Evolutionary conservation across 2,113 vertebrate genomes (phyloP), one percentile per base, ranked within the genome.

Genomic region (Nothobranchius kuhntae): DNA sequence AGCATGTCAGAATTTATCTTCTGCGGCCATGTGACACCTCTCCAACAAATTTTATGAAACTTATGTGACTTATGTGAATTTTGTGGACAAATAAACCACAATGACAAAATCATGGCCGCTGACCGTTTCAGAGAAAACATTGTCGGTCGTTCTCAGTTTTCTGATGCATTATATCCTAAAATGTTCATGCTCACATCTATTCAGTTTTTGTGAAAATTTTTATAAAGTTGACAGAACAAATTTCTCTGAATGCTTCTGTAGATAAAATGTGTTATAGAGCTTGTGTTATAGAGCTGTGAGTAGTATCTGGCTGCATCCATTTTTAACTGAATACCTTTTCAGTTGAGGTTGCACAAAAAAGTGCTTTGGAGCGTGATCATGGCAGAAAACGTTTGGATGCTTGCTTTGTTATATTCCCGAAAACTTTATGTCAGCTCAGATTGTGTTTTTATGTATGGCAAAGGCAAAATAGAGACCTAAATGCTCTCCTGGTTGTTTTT

Each of bases 401-500:
- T 11, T 48, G 53, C 36, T 42, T 21, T 66, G 44, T 55, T 47
- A 6, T 21, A 50, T 53, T 61, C 35, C 64, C 17, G 60, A 13
- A 65, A 61, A 52, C 57, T 51, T 11, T 0, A 15, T 53, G 45
- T 53, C 58, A 63, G 42, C 47, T n/a, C 42, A 63, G 53, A 51
- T 65, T 73, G 48, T 62, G 46, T 21, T 72, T 55, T 54, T 61
- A 66, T 74, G 42, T 53, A 13, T 17, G 11, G 24, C 56, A 30
- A 30, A 30, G 30, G 70, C 8, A 9, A 15, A 71, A 69, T 40
- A 51, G 55, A 61, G 44, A 61, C 14, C 59, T 30, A 60, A 59
- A 77, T 59, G 48, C 74, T 60, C 45, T 57, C 47, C 12, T 5
- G 53, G 24, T 68, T 62, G 57, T 68, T 66, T 79, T 56, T 56